phyloP scores from a whole-genome alignment of 2,888 invertebrate species.

The Lepidocyrtoides sp. region DNA sequence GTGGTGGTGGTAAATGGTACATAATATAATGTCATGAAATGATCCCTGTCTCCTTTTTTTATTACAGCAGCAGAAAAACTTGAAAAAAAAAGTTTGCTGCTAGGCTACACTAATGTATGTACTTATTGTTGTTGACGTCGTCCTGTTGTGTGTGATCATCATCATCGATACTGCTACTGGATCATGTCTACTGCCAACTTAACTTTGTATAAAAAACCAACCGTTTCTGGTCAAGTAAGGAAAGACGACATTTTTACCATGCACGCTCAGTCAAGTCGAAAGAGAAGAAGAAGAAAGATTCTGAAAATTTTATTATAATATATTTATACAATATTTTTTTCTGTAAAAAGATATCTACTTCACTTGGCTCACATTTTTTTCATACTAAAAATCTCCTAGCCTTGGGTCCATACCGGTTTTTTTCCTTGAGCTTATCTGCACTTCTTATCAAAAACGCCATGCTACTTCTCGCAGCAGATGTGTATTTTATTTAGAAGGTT shows the following conservation, averaged over 20 bases:
- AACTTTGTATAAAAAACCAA: too few species aligned
- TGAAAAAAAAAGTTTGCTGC: conserved; percentile 25
- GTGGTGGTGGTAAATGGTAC: conserved; percentile 20
- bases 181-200: too few species aligned
- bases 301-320: conserved; percentile 7
- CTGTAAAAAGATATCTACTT: conserved; percentile 12
- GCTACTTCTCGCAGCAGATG: too few species aligned
- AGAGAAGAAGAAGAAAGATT: conserved; percentile 1
- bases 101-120: not conserved
- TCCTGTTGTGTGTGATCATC: not conserved
- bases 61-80: not conserved
- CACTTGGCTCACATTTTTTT: too few species aligned
- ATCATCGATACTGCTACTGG: conserved; percentile 56
- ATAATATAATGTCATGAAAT: conserved; percentile 52
- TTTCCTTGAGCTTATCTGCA: conserved; percentile 61
- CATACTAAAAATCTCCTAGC: not conserved
- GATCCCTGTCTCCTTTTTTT: conserved; percentile 44
- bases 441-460: conserved; percentile 66
- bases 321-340: not conserved
- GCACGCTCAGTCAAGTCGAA: not conserved
- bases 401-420: conserved; percentile 76
- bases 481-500: too few species aligned
- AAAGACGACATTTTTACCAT: conserved; percentile 48
- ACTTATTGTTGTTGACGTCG: not conserved
- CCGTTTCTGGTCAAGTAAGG: conserved; percentile 53